Evolutionary conservation across 2,113 vertebrate species (phyloP).

Genomic region (Camelus bactrianus): DNA sequence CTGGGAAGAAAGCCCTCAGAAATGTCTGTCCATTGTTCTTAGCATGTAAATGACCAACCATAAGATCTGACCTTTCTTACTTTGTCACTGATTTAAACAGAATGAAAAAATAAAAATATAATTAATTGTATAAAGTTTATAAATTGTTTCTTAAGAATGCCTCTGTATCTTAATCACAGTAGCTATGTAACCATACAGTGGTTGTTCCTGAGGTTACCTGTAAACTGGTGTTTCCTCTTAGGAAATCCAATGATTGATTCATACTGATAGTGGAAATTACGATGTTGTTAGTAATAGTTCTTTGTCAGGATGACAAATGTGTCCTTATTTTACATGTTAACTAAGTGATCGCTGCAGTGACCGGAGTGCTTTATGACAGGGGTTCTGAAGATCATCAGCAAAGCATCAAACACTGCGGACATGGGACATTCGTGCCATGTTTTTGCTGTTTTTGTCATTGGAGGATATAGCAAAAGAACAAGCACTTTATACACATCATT

Average conservation of each 20-base stretch:
- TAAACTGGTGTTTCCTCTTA: slow-evolving; percentile 28
- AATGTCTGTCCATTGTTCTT: background rate
- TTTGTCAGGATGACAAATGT: background rate
- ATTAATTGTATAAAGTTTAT: slow-evolving; percentile 33
- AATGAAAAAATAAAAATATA: slow-evolving; percentile 41
- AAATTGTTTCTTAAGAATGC: background rate
- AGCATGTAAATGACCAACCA: background rate
- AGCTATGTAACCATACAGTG: background rate
- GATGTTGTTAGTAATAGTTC: background rate
- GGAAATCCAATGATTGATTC: background rate
- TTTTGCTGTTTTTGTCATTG: background rate
- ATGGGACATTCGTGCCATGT: background rate
- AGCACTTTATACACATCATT: background rate
- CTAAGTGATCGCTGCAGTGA: background rate
- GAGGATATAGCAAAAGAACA: background rate
- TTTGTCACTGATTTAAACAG: slow-evolving; percentile 21
- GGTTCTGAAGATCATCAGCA: background rate
- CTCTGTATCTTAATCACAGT: slow-evolving; percentile 14
- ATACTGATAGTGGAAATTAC: background rate
- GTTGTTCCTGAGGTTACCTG: background rate
- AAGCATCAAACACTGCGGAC: background rate
- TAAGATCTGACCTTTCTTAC: background rate
- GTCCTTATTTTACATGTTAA: background rate
- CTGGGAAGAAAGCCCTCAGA: background rate
- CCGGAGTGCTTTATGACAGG: background rate